Evolutionary conservation across 2,888 invertebrate genomes (phyloP).

Genomic region (Synanthedon formicaeformis): DNA sequence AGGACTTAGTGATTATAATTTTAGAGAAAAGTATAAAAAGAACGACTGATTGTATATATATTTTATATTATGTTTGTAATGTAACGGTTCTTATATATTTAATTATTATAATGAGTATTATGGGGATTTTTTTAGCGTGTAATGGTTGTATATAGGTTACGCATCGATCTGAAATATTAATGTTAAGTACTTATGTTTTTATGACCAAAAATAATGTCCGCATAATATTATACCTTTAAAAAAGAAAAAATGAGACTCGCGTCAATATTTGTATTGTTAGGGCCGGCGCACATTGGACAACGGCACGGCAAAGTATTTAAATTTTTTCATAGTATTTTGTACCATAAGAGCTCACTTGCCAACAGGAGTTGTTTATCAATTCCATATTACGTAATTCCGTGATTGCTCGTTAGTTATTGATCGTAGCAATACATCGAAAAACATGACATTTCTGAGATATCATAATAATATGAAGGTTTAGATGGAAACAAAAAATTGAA

Average conservation of each 20-base stretch:
- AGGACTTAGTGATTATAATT: not conserved
- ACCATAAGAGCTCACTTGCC: too few relatives aligned
- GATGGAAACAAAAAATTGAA: too few relatives aligned
- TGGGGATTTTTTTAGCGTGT: conserved; percentile 20
- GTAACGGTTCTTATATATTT: not conserved
- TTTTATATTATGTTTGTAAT: conserved; percentile 1
- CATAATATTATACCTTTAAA: conserved; percentile 15
- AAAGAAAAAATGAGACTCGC: conserved; percentile 25
- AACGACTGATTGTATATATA: conserved; percentile 41
- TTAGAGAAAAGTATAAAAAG: conserved; percentile 17
- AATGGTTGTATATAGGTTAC: conserved; percentile 41
- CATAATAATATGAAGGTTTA: too few relatives aligned
- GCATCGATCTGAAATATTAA: conserved; percentile 35
- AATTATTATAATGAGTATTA: conserved; percentile 8
- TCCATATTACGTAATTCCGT: too few relatives aligned
- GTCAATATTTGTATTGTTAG: not conserved
- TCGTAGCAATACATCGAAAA: too few relatives aligned
- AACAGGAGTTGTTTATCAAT: too few relatives aligned
- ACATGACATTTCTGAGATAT: too few relatives aligned
- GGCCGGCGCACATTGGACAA: too few relatives aligned
- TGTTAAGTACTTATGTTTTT: not conserved
- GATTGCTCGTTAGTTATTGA: too few relatives aligned
- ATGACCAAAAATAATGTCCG: conserved; percentile 20
- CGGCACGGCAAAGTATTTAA: not conserved
- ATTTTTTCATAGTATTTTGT: not conserved